A percentile compares a stretch with the other conserved stretches of the same genome.
phyloP scores from a whole-genome alignment of 2,113 vertebrate species.

The Pogonocichla stellata region DNA sequence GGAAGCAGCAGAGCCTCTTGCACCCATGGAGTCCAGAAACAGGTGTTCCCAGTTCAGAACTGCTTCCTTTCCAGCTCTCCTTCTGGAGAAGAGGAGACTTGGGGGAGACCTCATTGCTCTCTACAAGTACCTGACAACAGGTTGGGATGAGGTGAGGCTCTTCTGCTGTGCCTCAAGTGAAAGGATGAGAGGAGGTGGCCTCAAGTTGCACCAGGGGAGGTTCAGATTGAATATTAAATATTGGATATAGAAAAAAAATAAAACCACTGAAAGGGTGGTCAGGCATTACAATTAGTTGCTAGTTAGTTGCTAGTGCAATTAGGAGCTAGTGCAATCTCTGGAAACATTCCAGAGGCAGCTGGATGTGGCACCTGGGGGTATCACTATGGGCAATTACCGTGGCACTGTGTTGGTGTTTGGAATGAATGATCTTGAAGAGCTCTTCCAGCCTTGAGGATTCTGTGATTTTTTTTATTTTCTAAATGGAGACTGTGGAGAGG shows the following conservation, averaged over 20 bases:
- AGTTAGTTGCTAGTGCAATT: too few species aligned
- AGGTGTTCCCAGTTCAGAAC: neutral
- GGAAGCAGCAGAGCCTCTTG: neutral
- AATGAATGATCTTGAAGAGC: neutral
- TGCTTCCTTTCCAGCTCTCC: neutral
- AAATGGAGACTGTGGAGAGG: neutral
- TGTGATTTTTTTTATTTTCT: neutral
- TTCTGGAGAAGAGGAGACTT: neutral
- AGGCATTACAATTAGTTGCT: neutral
- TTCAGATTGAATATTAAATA: neutral
- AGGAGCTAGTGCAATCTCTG: neutral
- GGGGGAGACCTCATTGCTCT: accelerated
- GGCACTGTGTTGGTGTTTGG: neutral
- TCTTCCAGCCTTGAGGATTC: neutral
- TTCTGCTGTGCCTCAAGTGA: neutral
- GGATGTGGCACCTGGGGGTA: neutral
- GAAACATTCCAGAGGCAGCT: neutral
- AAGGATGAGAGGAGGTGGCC: neutral
- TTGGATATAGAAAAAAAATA: neutral
- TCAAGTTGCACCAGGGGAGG: neutral
- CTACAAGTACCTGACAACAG: neutral
- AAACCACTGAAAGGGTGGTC: too few species aligned
- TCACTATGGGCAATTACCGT: accelerated
- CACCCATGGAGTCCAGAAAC: neutral
- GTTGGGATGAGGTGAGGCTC: neutral